Evolutionary conservation across 2,113 vertebrate species (phyloP).

Genomic region (Pseudorasbora parva): DNA sequence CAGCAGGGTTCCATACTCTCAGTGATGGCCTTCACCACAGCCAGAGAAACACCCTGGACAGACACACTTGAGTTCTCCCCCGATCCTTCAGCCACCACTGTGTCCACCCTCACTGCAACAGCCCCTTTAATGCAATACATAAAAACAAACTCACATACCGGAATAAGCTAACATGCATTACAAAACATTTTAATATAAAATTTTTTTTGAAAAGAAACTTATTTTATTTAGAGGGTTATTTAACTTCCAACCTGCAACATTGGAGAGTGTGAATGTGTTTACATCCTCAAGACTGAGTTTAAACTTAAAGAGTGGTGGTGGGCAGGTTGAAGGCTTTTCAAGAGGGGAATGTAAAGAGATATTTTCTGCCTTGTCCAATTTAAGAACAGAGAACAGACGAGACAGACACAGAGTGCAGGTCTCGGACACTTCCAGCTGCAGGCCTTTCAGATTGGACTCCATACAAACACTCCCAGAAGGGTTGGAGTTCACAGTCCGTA

Average conservation of each 20-base stretch:
- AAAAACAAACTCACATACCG: background rate
- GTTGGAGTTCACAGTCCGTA: slow-evolving; percentile 71
- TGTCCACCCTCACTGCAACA: slow-evolving; percentile 85
- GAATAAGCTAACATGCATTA: background rate
- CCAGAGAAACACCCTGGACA: slow-evolving; percentile 84
- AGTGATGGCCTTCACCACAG: slow-evolving; percentile 82
- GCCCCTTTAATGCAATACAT: slow-evolving; percentile 78
- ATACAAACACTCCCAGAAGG: slow-evolving; percentile 81
- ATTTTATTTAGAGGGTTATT: background rate
- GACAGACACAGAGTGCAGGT: slow-evolving; percentile 90
- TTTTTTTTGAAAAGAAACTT: background rate
- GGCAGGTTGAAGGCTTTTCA: slow-evolving; percentile 23
- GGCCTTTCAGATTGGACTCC: slow-evolving; percentile 87
- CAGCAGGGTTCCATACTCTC: slow-evolving; percentile 91
- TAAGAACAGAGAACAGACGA: slow-evolving; percentile 82
- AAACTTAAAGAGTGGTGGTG: slow-evolving; percentile 84
- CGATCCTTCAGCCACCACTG: slow-evolving; percentile 78
- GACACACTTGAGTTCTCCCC: slow-evolving; percentile 83
- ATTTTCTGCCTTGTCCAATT: background rate
- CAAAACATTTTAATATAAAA: background rate
- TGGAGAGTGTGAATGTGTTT: slow-evolving; percentile 89
- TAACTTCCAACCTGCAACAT: slow-evolving; percentile 81
- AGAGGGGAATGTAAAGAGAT: slow-evolving; percentile 48
- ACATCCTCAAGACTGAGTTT: slow-evolving; percentile 89
- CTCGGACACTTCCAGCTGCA: slow-evolving; percentile 92